Percentiles rank a stretch among this genome's conserved stretches.
These are phyloP conservation scores for Syrista parreyssii DNA, from an alignment of 2,888 invertebrate species.

Conservation along the genomic window DNA sequence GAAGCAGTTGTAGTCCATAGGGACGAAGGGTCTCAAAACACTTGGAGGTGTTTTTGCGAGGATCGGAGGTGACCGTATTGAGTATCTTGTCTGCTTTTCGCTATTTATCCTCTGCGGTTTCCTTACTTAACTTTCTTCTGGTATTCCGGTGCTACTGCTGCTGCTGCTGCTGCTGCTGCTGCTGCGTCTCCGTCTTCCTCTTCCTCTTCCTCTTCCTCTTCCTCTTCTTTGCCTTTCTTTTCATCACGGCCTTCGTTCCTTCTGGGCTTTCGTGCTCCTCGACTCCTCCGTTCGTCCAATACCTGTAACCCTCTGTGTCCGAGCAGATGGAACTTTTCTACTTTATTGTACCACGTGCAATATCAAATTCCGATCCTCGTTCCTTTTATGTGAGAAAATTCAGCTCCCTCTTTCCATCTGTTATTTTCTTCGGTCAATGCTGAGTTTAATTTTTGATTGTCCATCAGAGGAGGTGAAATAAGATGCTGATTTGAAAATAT, in stretches of 20 bases:
- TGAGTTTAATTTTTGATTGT: neutral
- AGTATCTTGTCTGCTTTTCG: slow-evolving; percentile 5
- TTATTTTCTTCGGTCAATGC: neutral
- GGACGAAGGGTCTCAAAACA: neutral
- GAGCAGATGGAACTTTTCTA: slow-evolving; percentile 50
- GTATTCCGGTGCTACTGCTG: neutral
- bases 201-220: slow-evolving; percentile 6
- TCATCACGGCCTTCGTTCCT: neutral
- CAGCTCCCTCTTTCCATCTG: neutral
- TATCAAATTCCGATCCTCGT: slow-evolving; percentile 52
- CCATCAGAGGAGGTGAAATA: neutral
- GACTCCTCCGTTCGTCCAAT: neutral
- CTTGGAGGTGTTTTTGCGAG: neutral
- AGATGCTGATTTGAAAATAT: neutral
- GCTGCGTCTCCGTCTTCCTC: neutral
- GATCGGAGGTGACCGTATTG: slow-evolving; percentile 12
- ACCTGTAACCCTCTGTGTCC: slow-evolving; percentile 13
- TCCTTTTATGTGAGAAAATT: slow-evolving; percentile 15
- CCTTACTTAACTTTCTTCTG: slow-evolving; percentile 2
- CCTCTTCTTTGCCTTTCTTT: neutral
- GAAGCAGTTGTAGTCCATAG: neutral
- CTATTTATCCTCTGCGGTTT: slow-evolving; percentile 7
- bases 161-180: neutral
- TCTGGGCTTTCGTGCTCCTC: neutral
- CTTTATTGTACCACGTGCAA: slow-evolving; percentile 51